Conservation (phyloP, 2,113 vertebrate genomes). For the Meriones unguiculatus region DNA sequence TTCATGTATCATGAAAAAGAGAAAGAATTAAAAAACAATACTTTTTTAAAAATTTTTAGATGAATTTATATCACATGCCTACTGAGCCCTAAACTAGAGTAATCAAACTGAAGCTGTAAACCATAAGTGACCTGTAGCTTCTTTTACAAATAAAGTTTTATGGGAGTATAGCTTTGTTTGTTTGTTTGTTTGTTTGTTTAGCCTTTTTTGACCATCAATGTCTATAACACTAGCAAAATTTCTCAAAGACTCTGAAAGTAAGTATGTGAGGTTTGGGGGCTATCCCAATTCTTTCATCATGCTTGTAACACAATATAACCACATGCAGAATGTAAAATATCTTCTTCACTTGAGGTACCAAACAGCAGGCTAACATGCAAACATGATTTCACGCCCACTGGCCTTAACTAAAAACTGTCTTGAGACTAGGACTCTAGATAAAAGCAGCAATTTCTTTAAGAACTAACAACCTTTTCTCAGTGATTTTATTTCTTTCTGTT, state of each 20-base stretch:
- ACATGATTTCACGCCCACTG: neutral
- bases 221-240: neutral
- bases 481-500: conserved; percentile 26
- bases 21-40: neutral
- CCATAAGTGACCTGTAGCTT: neutral
- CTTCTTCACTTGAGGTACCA: neutral
- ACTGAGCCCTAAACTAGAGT: neutral
- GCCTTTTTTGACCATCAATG: neutral
- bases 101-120: neutral
- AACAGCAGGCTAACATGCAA: neutral
- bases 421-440: neutral
- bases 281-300: neutral
- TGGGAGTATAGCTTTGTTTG: neutral
- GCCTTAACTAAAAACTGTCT: neutral
- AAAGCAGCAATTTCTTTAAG: neutral
- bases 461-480: neutral
- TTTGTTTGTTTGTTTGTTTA: neutral
- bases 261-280: neutral
- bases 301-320: neutral
- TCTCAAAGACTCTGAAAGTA: neutral
- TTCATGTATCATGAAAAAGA: neutral
- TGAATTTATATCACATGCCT: neutral
- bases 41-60: neutral
- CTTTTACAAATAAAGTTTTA: conserved; percentile 52
- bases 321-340: neutral